Evolutionary conservation across 2,888 invertebrate species (phyloP).

Genomic region (Andrena minutula): DNA sequence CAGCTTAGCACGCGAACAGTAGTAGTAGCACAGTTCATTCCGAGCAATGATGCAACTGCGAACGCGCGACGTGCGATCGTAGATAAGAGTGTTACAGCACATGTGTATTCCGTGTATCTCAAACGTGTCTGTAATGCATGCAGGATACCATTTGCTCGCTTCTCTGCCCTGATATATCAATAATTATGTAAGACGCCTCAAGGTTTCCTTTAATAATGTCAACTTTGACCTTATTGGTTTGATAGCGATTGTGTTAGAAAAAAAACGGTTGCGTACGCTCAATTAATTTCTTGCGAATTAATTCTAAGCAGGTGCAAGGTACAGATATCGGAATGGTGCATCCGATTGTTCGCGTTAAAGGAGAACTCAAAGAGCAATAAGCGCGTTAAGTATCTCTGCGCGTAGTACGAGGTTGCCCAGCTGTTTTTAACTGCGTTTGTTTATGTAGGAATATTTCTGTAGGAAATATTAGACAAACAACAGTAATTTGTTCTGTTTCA

Average conservation of each 20-base stretch:
- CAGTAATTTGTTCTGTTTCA: slow-evolving; percentile 59
- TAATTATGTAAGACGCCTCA: slow-evolving; percentile 73
- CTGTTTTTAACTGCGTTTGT: not conserved
- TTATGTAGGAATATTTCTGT: not conserved
- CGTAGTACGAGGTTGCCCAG: not conserved
- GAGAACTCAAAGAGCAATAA: not conserved
- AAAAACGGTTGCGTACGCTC: slow-evolving; percentile 44
- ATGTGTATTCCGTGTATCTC: slow-evolving; percentile 51
- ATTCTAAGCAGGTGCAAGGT: slow-evolving; percentile 36
- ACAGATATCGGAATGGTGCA: slow-evolving; percentile 13
- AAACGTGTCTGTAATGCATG: slow-evolving; percentile 49
- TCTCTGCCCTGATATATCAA: slow-evolving; percentile 71
- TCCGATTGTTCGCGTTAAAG: slow-evolving; percentile 4
- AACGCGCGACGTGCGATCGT: slow-evolving; percentile 81
- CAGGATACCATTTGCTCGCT: slow-evolving; percentile 67
- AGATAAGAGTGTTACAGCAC: slow-evolving; percentile 76
- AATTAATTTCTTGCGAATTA: slow-evolving; percentile 33
- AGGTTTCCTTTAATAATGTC: slow-evolving; percentile 70
- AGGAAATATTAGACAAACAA: not conserved
- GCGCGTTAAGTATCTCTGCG: not conserved
- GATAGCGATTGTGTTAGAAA: slow-evolving; percentile 51
- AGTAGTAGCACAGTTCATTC: slow-evolving; percentile 76
- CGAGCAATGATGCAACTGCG: slow-evolving; percentile 82
- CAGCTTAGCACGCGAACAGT: slow-evolving; percentile 75
- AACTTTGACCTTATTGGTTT: slow-evolving; percentile 72